These are phyloP conservation scores for Petrolisthes manimaculis DNA, from an alignment of 2,888 invertebrate species.

Conservation along the genomic window DNA sequence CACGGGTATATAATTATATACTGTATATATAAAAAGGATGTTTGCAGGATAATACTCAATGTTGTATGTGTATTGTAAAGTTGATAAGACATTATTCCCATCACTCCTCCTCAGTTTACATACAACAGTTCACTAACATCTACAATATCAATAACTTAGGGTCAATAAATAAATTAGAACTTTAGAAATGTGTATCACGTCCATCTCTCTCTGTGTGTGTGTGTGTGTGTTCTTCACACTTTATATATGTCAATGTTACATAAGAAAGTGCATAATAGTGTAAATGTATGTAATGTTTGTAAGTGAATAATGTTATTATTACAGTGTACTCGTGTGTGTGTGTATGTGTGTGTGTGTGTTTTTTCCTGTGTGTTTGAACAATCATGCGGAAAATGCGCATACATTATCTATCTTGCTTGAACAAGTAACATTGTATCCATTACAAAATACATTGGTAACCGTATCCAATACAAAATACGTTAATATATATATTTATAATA, in stretches of 20 bases:
- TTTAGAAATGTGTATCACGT: too few species aligned
- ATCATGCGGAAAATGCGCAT: constrained; percentile 52
- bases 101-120: too few species aligned
- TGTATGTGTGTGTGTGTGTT: constrained; percentile 5
- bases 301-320: too few species aligned
- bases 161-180: too few species aligned
- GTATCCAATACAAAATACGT: constrained; percentile 47
- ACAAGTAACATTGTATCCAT: constrained; percentile 34
- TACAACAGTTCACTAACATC: too few species aligned
- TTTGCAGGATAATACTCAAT: not conserved
- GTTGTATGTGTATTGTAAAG: not conserved
- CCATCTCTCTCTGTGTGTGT: not conserved
- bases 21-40: constrained; percentile 10
- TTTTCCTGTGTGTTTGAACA: not conserved
- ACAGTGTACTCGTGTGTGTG: not conserved
- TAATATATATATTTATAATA: constrained; percentile 42
- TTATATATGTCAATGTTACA: too few species aligned
- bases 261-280: not conserved
- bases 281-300: not conserved
- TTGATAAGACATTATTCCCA: too few species aligned
- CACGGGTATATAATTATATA: not conserved
- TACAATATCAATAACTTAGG: too few species aligned
- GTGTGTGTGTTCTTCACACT: not conserved
- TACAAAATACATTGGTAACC: constrained; percentile 30
- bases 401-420: constrained; percentile 48